Percentiles rank a stretch among this genome's conserved stretches.
phyloP scores from a whole-genome alignment of 2,888 invertebrate species.

The Sarcophaga subvicina region DNA sequence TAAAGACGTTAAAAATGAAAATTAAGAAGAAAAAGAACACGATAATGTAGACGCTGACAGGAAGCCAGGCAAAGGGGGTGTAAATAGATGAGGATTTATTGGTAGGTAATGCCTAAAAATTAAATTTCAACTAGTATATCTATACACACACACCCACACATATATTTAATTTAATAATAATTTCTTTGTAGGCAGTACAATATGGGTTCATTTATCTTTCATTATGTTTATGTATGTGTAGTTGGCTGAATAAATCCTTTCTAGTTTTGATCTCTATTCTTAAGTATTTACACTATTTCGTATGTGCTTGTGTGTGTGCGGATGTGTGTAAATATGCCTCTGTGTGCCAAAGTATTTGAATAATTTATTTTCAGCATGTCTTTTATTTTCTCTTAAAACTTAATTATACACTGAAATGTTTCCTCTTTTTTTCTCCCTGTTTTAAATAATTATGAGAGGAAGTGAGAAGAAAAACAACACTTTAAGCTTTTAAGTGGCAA shows the following conservation, averaged over 20 bases:
- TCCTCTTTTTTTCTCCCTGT: not conserved
- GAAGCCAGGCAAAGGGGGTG: not conserved
- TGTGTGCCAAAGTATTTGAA: constrained; percentile 24
- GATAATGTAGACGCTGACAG: not conserved
- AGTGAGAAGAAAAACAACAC: constrained; percentile 5
- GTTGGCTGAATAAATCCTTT: not conserved
- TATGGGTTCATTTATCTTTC: no score
- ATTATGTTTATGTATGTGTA: not conserved
- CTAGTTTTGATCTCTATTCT: constrained; percentile 53
- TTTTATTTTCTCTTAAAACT: constrained; percentile 59
- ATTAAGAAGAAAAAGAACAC: not conserved
- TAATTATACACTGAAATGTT: constrained; percentile 59
- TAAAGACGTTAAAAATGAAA: constrained; percentile 16
- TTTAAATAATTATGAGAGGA: constrained; percentile 23
- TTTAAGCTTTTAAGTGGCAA: constrained; percentile 55
- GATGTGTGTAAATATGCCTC: not conserved
- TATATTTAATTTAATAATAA: not conserved
- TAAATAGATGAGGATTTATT: not conserved
- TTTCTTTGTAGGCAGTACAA: not conserved
- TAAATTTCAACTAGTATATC: constrained; percentile 31
- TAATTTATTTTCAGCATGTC: constrained; percentile 50
- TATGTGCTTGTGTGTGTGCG: not conserved
- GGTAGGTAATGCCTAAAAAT: constrained; percentile 19
- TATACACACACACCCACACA: not conserved
- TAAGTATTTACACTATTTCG: constrained; percentile 38